Conservation (phyloP, 2,797 vertebrate species). For the Malacoctenus gilli region DNA sequence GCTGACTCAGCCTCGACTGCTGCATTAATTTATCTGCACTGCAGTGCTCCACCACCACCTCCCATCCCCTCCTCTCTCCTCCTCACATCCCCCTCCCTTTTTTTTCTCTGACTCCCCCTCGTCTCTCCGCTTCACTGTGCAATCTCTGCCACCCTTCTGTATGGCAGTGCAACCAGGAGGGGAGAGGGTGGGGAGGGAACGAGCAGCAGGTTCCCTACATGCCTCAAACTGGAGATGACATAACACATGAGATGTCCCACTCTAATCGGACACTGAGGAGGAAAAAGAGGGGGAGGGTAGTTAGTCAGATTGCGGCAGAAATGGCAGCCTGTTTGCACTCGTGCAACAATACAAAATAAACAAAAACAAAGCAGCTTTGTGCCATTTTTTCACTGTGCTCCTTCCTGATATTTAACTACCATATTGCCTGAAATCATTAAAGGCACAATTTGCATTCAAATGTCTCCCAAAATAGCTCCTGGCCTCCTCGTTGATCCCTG, state of each 20-base stretch:
- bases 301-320: constrained; percentile 10
- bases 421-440: constrained; percentile 25
- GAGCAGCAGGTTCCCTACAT: constrained; percentile 34
- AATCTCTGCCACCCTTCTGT: constrained; percentile 53
- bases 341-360: too few species aligned
- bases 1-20: constrained; percentile 84
- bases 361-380: too few species aligned
- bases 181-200: constrained; percentile 35
- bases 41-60: constrained; percentile 80
- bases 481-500: not conserved
- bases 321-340: not conserved
- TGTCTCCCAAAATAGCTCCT: constrained; percentile 10
- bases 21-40: constrained; percentile 88
- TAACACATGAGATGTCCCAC: too few species aligned
- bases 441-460: too few species aligned
- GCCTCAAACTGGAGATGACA: constrained; percentile 32
- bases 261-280: constrained; percentile 6
- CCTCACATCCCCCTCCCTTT: constrained; percentile 30
- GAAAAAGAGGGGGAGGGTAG: constrained; percentile 5
- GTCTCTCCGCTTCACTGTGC: constrained; percentile 46
- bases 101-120: constrained; percentile 23
- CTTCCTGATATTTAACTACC: too few species aligned
- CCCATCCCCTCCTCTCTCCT: constrained; percentile 33
- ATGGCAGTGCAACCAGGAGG: constrained; percentile 20
- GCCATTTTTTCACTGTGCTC: too few species aligned